Evolutionary conservation across 2,113 vertebrate genomes (phyloP).

Genomic region (Hiodon alosoides): DNA sequence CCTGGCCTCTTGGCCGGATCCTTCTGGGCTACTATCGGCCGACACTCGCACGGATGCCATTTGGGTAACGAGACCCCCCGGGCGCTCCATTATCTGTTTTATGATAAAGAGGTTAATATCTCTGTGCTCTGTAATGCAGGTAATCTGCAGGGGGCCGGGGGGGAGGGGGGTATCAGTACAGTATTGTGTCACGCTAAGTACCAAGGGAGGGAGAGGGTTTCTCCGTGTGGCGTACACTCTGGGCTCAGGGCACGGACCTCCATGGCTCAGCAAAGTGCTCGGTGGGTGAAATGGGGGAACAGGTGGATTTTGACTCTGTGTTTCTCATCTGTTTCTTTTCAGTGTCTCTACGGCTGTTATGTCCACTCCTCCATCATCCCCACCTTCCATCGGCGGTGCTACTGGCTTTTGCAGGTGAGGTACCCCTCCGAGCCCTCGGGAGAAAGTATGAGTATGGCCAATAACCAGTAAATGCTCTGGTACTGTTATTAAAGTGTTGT

Average conservation of each 20-base stretch:
- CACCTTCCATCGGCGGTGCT: slow-evolving; percentile 82
- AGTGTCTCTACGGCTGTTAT: slow-evolving; percentile 81
- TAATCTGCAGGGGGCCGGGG: background rate
- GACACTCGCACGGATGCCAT: background rate
- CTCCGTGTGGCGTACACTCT: too few species aligned
- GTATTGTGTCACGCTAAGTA: too few species aligned
- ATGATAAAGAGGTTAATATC: background rate
- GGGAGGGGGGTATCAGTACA: background rate
- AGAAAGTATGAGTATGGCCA: too few species aligned
- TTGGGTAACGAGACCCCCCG: background rate
- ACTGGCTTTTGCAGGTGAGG: slow-evolving; percentile 81
- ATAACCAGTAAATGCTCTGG: too few species aligned
- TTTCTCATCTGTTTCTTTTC: slow-evolving; percentile 46
- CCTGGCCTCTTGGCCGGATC: background rate
- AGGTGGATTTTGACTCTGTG: too few species aligned
- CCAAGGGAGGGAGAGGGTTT: too few species aligned
- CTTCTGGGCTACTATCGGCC: background rate
- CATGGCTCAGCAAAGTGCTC: too few species aligned
- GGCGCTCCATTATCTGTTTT: background rate
- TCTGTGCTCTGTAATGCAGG: background rate
- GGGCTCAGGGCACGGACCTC: too few species aligned
- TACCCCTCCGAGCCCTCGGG: too few species aligned
- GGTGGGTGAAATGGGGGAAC: too few species aligned
- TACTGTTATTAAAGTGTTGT: too few species aligned
- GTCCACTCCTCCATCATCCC: slow-evolving; percentile 82